phyloP scores from a whole-genome alignment of 53 echinoderm and acorn worm species.

The Echinarachnius parma region DNA sequence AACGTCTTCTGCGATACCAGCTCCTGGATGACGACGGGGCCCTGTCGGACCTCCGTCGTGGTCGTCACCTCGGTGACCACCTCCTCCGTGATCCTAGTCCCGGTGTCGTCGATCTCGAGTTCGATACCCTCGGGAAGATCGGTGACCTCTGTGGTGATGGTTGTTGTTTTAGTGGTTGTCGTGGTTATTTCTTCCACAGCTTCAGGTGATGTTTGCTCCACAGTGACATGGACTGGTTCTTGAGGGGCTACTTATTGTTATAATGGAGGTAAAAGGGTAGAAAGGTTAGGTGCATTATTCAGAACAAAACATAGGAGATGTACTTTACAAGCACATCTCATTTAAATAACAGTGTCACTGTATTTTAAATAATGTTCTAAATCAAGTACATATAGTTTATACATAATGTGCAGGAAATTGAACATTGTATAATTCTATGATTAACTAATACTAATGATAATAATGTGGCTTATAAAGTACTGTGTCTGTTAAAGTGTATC shows the following conservation, averaged over 20 bases:
- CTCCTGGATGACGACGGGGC: constrained; percentile 69
- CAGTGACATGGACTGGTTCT: constrained; percentile 47
- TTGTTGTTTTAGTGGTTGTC: constrained; percentile 48
- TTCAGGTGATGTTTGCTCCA: constrained; percentile 53
- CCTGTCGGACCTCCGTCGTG: constrained; percentile 55
- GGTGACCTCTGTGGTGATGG: constrained; percentile 47
- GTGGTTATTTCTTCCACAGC: constrained; percentile 54
- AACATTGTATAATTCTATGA: too few species aligned
- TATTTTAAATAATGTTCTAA: too few species aligned
- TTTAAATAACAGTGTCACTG: too few species aligned
- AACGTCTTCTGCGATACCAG: constrained; percentile 52
- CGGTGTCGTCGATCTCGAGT: constrained; percentile 61
- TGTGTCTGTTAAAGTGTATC: too few species aligned
- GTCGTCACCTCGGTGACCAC: constrained; percentile 48
- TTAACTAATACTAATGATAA: too few species aligned
- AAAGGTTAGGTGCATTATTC: too few species aligned
- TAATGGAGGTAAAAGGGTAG: too few species aligned
- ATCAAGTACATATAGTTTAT: too few species aligned
- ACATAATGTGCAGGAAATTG: too few species aligned
- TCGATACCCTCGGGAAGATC: constrained; percentile 55
- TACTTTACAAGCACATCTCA: too few species aligned
- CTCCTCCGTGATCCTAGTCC: constrained; percentile 54
- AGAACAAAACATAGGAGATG: too few species aligned
- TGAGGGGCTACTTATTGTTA: constrained; percentile 12
- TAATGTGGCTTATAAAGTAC: too few species aligned